These are phyloP conservation scores for Scomberomorus guttatus DNA, from an alignment of 2,797 vertebrate species.

Conservation along the genomic window DNA sequence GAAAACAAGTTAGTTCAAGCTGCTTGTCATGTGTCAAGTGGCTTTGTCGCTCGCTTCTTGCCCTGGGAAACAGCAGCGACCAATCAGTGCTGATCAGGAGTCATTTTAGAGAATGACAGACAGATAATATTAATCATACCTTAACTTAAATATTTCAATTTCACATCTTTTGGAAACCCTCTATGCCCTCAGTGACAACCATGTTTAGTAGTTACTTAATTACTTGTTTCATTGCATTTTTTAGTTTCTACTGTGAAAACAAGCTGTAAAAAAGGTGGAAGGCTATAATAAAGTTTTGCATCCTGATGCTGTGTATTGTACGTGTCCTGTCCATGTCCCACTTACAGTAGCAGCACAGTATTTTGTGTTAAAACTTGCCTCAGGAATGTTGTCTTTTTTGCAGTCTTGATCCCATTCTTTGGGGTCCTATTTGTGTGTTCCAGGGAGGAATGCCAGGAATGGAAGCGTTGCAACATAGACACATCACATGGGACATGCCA, in stretches of 20 bases:
- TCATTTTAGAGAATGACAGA: slow-evolving; percentile 24
- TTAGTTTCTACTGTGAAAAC: background rate
- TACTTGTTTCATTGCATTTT: background rate
- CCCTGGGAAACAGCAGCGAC: slow-evolving; percentile 36
- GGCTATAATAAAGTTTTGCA: background rate
- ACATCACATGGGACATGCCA: slow-evolving; percentile 54
- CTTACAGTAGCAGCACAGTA: slow-evolving; percentile 34
- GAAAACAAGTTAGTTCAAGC: slow-evolving; percentile 69
- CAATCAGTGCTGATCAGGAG: slow-evolving; percentile 45
- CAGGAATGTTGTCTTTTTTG: slow-evolving; percentile 78
- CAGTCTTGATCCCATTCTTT: slow-evolving; percentile 59
- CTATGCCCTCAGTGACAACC: background rate
- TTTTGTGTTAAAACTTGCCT: slow-evolving; percentile 80
- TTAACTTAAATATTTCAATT: background rate
- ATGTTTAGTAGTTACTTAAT: too few relatives aligned
- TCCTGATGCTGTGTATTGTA: background rate
- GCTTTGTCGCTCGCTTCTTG: slow-evolving; percentile 52
- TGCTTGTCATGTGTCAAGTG: slow-evolving; percentile 70
- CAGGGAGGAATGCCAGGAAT: slow-evolving; percentile 79
- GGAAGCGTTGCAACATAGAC: slow-evolving; percentile 63
- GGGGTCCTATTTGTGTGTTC: slow-evolving; percentile 69
- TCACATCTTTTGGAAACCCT: background rate
- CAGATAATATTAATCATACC: background rate
- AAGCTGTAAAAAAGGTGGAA: too few relatives aligned
- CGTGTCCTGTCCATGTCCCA: background rate